A percentile compares a stretch with the other conserved stretches of the same genome.
Evolutionary conservation across 2,888 invertebrate genomes (phyloP).

Genomic region (Lepas anatifera): DNA sequence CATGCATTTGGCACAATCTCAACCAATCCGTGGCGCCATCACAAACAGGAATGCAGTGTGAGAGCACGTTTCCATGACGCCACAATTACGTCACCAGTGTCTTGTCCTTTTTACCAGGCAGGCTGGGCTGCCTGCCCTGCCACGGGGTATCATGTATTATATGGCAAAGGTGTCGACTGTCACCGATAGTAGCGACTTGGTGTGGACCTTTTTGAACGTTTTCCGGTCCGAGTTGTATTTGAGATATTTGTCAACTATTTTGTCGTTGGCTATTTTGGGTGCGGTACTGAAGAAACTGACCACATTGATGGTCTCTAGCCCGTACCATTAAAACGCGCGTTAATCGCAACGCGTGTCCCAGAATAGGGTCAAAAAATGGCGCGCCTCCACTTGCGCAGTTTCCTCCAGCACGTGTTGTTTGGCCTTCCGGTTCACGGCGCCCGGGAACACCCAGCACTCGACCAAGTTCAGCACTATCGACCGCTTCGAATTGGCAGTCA

Average conservation of each 20-base stretch:
- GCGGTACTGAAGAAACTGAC: slow-evolving; percentile 90
- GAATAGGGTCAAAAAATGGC: slow-evolving; percentile 96
- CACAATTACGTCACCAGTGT: slow-evolving; percentile 71
- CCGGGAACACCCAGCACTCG: slow-evolving; percentile 96
- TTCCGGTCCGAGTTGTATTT: slow-evolving; percentile 99
- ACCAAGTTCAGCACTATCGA: slow-evolving; percentile 95
- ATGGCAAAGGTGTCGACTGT: slow-evolving; percentile 99
- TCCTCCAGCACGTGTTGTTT: slow-evolving; percentile 89
- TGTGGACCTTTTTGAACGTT: slow-evolving; percentile 93
- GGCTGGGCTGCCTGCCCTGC: slow-evolving; percentile 91
- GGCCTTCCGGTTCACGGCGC: slow-evolving; percentile 86
- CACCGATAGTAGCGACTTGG: slow-evolving; percentile 96
- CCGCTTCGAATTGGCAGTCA: slow-evolving; percentile 92
- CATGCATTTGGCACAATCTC: no score
- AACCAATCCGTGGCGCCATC: no score
- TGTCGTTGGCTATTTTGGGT: slow-evolving; percentile 82
- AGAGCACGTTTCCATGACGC: no score
- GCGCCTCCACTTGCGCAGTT: slow-evolving; percentile 84
- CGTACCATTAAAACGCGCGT: slow-evolving; percentile 90
- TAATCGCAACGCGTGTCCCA: slow-evolving; percentile 97
- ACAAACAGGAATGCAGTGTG: no score
- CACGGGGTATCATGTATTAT: slow-evolving; percentile 97
- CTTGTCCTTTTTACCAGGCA: slow-evolving; percentile 89
- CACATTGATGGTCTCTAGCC: slow-evolving; percentile 82
- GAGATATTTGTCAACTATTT: slow-evolving; percentile 98